Conservation (phyloP, 2,888 invertebrate species). For the Dolichopus griseipennis region DNA sequence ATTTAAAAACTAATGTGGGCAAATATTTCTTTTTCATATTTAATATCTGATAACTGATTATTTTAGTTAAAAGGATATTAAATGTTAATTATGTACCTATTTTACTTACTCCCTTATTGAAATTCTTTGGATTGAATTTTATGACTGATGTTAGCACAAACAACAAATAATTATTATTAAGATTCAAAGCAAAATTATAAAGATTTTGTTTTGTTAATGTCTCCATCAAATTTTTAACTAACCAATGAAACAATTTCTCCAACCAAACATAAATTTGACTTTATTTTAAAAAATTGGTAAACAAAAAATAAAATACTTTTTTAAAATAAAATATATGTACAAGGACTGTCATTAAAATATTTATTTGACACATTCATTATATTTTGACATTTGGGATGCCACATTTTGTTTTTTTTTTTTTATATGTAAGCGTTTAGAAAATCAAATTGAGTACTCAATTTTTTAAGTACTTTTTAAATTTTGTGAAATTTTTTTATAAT, state of each 20-base stretch:
- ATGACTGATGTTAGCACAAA: neutral
- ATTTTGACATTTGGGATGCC: neutral
- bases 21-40: neutral
- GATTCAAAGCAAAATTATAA: neutral
- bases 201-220: neutral
- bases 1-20: neutral
- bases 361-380: neutral
- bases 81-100: neutral
- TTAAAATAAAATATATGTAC: neutral
- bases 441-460: too few relatives aligned
- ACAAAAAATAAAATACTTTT: neutral
- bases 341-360: neutral
- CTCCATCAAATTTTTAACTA: constrained; percentile 6
- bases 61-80: neutral
- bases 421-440: too few relatives aligned
- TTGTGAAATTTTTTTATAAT: too few relatives aligned
- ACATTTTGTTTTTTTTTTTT: too few relatives aligned
- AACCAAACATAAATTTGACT: neutral
- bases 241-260: constrained; percentile 6
- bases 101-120: neutral
- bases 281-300: constrained; percentile 1
- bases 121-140: neutral
- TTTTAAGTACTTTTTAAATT: too few relatives aligned
- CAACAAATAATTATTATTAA: constrained; percentile 1
- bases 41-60: neutral